Base-by-base conservation (phyloP, 2,888 invertebrate genomes). In the Slavum lentiscoides region DNA sequence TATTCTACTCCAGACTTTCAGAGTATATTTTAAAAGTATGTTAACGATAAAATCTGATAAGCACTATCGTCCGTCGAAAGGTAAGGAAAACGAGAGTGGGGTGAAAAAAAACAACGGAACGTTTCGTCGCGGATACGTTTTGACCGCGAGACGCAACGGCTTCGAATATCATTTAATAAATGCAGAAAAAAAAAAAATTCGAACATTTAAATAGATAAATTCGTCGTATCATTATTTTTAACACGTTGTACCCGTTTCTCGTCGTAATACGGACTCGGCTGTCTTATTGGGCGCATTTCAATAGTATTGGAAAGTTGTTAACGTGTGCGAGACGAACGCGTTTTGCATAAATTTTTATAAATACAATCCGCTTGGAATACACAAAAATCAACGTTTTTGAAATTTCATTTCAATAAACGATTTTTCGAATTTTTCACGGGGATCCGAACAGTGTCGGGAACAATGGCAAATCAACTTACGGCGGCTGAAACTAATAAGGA, bases 401-500 rank as follows among this genome's bases (percentile, higher is more conserved):
- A 15, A 39, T 39, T 43, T 59, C 19, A 13, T 72, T 23, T 17
- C 9, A 7, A 23, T 58, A n/a, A 37, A 19, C n/a, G 13, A n/a
- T 13, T 15, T 74, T 62, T 73, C 30, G n/a, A 30, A 62, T 74
- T 4, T 15, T 4, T 21, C 0, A 30, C n/a, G 53, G 21, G 7
- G 6, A 23, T 49, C 59, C 11, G 30, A 4, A 11, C 0, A 53
- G n/a, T 9, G 30, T 30, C 13, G 17, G 21, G 17, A 5, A 76
- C 49, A 17, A 80, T 80, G 80, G 53, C 80, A 6, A 80, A 7
- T 19, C 72, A 62, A 72, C 43, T 66, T 19, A 7, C n/a, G 6
- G 9, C 55, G 23, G 23, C 8, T 23, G 80, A 80, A 17, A 58
- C n/a, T 13, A 70, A 70, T 39, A 80, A 80, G n/a, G 80, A 80